phyloP scores from a whole-genome alignment of 2,888 invertebrate species.

The Thera obeliscata region DNA sequence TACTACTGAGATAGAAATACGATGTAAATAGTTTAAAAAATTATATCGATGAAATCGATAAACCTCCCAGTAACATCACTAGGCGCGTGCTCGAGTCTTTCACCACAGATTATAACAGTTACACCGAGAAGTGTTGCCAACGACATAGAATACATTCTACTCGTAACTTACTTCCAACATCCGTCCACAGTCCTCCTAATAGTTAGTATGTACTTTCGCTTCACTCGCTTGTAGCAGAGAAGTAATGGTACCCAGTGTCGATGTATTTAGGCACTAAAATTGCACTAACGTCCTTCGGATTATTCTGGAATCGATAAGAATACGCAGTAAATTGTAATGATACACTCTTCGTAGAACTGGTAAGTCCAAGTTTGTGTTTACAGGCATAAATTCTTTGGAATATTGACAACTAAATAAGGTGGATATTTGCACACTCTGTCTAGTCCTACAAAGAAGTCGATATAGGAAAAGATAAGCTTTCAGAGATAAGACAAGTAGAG shows the following conservation, averaged over 20 bases:
- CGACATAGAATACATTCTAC: constrained; percentile 11
- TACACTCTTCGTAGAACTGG: not conserved
- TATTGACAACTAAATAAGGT: not conserved
- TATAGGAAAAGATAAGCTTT: no score
- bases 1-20: no score
- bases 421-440: no score
- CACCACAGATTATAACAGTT: constrained; percentile 16
- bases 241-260: constrained; percentile 16
- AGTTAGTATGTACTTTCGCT: constrained; percentile 9
- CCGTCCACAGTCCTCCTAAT: not conserved
- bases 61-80: constrained; percentile 14
- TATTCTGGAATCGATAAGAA: constrained; percentile 22
- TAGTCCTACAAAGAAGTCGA: no score
- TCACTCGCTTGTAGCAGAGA: constrained; percentile 10
- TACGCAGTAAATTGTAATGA: not conserved
- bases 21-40: not conserved
- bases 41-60: constrained; percentile 13
- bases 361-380: not conserved
- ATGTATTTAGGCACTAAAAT: constrained; percentile 27
- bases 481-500: no score
- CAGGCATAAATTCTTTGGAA: not conserved
- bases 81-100: constrained; percentile 17
- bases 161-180: constrained; percentile 16
- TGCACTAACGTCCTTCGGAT: constrained; percentile 17
- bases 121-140: constrained; percentile 17